phyloP scores from a whole-genome alignment of 1,140 invertebrate species.

The Eumeta japonica region DNA sequence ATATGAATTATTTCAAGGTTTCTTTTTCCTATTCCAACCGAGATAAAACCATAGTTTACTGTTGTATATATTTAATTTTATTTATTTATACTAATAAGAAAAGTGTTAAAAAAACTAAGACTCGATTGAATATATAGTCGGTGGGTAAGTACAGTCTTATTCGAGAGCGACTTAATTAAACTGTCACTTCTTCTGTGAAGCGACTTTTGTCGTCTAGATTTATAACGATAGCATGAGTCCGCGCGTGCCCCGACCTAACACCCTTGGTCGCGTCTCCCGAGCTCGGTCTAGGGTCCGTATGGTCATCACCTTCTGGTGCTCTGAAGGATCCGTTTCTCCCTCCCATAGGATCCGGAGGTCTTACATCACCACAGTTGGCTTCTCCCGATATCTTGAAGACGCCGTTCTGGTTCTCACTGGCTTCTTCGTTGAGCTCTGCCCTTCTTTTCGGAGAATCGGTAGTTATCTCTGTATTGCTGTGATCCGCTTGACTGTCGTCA shows the following conservation, averaged over 20 bases:
- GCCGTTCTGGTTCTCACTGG: slow-evolving; percentile 34
- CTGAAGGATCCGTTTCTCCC: slow-evolving; percentile 34
- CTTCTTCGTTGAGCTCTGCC: slow-evolving; percentile 27
- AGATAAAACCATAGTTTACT: too few species aligned
- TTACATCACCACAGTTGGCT: slow-evolving; percentile 44
- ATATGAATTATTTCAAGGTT: too few species aligned
- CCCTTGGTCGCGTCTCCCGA: slow-evolving; percentile 39
- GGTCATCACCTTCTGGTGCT: slow-evolving; percentile 23
- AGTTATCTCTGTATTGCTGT: slow-evolving; percentile 45
- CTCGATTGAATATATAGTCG: too few species aligned
- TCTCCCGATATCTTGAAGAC: slow-evolving; percentile 50
- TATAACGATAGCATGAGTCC: slow-evolving; percentile 72
- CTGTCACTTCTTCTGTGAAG: slow-evolving; percentile 78
- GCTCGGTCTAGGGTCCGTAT: slow-evolving; percentile 33
- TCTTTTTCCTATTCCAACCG: too few species aligned
- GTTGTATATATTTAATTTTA: too few species aligned
- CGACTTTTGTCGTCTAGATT: slow-evolving; percentile 77
- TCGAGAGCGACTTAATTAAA: too few species aligned
- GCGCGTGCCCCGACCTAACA: slow-evolving; percentile 65
- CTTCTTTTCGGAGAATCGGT: slow-evolving; percentile 39
- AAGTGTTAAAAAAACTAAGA: too few species aligned
- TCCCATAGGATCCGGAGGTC: slow-evolving; percentile 34
- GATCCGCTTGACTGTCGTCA: slow-evolving; percentile 44
- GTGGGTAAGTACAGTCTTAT: too few species aligned
- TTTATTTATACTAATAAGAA: too few species aligned